These are phyloP conservation scores for Gallinago paraguaiae DNA, from an alignment of 2,113 vertebrate species.

Conservation along the genomic window DNA sequence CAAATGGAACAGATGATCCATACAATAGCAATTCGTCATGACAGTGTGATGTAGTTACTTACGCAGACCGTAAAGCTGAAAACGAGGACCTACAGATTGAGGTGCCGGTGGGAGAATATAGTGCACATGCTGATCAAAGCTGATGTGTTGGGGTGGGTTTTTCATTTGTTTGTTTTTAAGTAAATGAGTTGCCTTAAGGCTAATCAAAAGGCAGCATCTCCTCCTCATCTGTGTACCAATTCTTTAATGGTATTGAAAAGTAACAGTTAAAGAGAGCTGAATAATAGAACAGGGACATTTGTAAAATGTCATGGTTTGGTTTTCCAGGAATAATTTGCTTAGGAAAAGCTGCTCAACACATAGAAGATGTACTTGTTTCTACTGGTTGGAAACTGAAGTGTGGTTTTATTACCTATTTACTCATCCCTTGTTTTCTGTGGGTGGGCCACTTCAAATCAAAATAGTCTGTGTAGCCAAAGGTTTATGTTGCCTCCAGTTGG, in stretches of 20 bases:
- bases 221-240: neutral
- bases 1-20: neutral
- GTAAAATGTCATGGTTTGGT: neutral
- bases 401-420: neutral
- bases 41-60: neutral
- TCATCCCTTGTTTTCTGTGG: neutral
- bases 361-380: neutral
- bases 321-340: neutral
- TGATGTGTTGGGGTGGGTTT: accelerated
- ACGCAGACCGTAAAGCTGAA: neutral
- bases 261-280: neutral
- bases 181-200: neutral
- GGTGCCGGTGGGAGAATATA: neutral
- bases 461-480: neutral
- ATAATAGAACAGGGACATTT: neutral
- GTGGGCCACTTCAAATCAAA: neutral
- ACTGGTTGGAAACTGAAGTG: neutral
- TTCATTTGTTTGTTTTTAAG: neutral
- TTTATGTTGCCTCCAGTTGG: neutral
- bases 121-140: neutral
- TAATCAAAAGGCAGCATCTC: neutral
- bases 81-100: neutral
- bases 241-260: neutral
- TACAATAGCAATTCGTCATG: neutral
- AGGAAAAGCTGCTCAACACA: neutral